Base-by-base conservation (phyloP, 2,797 vertebrate species). In the Phataginus tetradactyla region DNA sequence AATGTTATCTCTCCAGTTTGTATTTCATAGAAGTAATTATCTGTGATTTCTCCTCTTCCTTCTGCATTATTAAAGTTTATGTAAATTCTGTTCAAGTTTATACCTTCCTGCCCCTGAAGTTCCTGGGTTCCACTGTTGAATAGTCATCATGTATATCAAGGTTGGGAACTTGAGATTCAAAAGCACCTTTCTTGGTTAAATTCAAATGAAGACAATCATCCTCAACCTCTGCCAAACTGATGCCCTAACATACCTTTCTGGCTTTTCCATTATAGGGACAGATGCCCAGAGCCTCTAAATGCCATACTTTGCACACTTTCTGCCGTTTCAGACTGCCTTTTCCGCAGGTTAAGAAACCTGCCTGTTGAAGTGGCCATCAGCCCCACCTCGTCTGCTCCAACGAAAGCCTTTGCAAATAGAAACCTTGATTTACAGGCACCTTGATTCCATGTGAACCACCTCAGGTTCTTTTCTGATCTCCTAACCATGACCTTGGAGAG, bases 71-170 rank as follows among this genome's bases (percentile, higher is more conserved):
- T 95, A 20, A 85, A 37, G 27, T 68, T 90, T 87, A 84, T 39
- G 66, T 88, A 78, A 92, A 92, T 89, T 95, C 63, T 79, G 59
- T 92, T 89, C 89, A 69, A 72, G 74, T 53, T 8, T 81, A 17
- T 91, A 59, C 15, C 37, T 64, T 92, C 69, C 9, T 17, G 18
- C 53, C 27, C 6, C 42, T 32, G n/a, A 80, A 93, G 15, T 23
- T 57, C 27, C 12, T 57, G 18, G 14, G 7, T 91, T 61, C 34
- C 25, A 74, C 21, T 13, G 64, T 68, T 92, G 37, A 77, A 80
- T 2, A 79, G 21, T 18, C 37, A 5, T 90, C 59, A 81, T 49
- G 27, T 34, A 42, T 9, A n/a, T 23, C 25, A 77, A 83, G 10
- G 59, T 72, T 90, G 23, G 20, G 39, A 91, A 69, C 39, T 80